Conservation (phyloP, 2,113 vertebrate genomes). For the Corapipo altera region DNA sequence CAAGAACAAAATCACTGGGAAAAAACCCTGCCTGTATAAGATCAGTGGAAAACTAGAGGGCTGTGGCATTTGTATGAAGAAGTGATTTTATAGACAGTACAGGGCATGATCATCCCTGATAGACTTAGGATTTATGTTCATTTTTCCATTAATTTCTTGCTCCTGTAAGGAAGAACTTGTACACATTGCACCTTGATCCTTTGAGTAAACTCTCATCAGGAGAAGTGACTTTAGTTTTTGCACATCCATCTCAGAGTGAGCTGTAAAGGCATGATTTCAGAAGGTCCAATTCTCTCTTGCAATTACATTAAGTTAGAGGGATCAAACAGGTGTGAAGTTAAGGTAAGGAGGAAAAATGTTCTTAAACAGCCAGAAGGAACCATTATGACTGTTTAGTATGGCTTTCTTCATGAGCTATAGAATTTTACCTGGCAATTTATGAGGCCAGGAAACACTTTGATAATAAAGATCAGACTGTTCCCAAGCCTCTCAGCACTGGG, state of each 20-base stretch:
- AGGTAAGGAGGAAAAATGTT: background rate
- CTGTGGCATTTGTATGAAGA: background rate
- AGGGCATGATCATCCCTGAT: background rate
- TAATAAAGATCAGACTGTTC: background rate
- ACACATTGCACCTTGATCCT: background rate
- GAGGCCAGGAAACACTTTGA: background rate
- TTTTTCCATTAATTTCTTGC: background rate
- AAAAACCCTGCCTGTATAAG: background rate
- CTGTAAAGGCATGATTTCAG: background rate
- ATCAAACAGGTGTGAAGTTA: background rate
- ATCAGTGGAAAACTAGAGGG: rapidly evolving
- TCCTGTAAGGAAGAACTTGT: background rate
- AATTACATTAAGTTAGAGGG: background rate
- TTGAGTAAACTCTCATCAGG: background rate
- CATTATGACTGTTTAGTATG: background rate
- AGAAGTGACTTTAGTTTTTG: background rate
- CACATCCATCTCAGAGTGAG: background rate
- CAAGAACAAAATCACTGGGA: background rate
- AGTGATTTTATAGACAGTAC: background rate
- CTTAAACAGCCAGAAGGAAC: background rate
- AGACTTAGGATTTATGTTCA: background rate
- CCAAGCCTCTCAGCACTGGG: background rate
- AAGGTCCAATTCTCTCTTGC: background rate
- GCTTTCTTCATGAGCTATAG: background rate
- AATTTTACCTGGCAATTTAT: background rate